Percentiles rank a stretch among this genome's conserved stretches.
phyloP scores from a whole-genome alignment of 2,113 vertebrate genomes.

The Peucedramus taeniatus region DNA sequence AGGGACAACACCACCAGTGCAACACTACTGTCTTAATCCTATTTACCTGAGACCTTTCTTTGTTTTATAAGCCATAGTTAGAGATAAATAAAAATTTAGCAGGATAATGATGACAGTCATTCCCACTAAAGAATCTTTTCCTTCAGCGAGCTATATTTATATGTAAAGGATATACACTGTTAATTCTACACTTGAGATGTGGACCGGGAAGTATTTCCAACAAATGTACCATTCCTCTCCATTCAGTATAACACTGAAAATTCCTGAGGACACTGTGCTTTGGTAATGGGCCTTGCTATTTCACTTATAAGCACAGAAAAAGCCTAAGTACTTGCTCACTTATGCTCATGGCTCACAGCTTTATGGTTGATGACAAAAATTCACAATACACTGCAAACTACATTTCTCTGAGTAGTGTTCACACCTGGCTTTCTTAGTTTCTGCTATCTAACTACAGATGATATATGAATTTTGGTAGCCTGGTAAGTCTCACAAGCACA shows the following conservation, averaged over 20 bases:
- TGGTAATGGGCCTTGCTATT: not conserved
- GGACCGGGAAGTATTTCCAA: constrained; percentile 6
- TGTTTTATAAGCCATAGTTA: not conserved
- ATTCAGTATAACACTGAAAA: not conserved
- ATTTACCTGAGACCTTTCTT: not conserved
- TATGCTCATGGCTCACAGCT: not conserved
- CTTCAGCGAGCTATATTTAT: not conserved
- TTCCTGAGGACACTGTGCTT: not conserved
- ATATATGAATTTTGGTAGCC: not conserved
- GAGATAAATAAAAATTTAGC: not conserved
- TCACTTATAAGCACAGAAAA: not conserved
- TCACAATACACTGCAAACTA: not conserved
- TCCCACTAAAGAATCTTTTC: not conserved
- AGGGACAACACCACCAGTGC: not conserved
- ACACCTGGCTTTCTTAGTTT: not conserved
- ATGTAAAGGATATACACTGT: not conserved
- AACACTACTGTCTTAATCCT: not conserved
- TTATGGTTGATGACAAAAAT: not conserved
- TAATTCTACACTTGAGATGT: not conserved
- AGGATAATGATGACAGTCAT: not conserved
- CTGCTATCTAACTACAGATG: not conserved
- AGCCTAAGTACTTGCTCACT: not conserved
- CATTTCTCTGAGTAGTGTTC: not conserved
- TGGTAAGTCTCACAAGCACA: not conserved
- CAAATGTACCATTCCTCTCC: not conserved